Base-by-base conservation (phyloP, 1,140 invertebrate species). In the Antheraea pernyi region DNA sequence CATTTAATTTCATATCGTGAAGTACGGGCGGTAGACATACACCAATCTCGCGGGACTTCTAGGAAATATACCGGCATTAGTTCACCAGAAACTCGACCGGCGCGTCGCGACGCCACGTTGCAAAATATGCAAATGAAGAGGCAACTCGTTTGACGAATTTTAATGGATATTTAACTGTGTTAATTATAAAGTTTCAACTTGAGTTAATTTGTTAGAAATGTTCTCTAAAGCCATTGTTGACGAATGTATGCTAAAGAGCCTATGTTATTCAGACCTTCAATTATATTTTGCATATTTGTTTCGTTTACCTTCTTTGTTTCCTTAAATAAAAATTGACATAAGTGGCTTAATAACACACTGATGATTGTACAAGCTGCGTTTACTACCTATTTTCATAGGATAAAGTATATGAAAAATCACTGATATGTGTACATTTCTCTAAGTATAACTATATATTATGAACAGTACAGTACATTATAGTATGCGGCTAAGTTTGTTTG, bases 101-200 rank as follows among this genome's bases (percentile, higher is more conserved):
- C 80, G 39, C 7, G 77, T 70, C 80, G 39, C 7, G 39, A 11
- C 39, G 39, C 39, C 39, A 7, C 39, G 76, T 76, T 74, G 80
- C 86, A 82, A 89, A 91, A 89, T 89, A 91, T 91, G 88, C 82
- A 91, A 91, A 91, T 91, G 86, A 83, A 84, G 78, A 80, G 82
- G 77, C 85, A 83, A 89, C 87, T 89, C 87, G 89, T 89, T 89
- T 91, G 83, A 89, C 87, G 84, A 91, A 91, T 89, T 91, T 91
- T 91, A 89, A 89, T 89, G 81, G 88, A 86, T 85, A 86, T 91
- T 89, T 91, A 89, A 89, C 81, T 84, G 83, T 42, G 39, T 83
- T 88, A 83, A 86, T 90, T 89, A 85, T 81, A 83, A 90, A 91
- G 81, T 90, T 89, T 85, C 71, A 78, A 81, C 78, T 83, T 78